Evolutionary conservation across 2,797 vertebrate genomes (phyloP).

Genomic region (Rhincodon typus): DNA sequence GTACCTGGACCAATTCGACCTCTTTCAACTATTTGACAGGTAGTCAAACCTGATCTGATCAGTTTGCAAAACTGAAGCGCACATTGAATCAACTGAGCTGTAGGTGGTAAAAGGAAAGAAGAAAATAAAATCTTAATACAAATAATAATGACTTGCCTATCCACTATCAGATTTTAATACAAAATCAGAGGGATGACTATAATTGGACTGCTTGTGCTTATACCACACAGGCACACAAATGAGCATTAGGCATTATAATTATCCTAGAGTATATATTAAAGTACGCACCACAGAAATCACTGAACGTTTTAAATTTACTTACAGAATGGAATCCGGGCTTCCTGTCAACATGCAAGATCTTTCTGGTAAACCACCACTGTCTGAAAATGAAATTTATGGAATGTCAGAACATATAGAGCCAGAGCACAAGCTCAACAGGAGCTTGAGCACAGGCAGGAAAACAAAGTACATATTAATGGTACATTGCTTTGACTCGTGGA

Average conservation of each 20-base stretch:
- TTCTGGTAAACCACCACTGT: conserved; percentile 94
- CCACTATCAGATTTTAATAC: not conserved
- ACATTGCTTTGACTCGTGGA: not conserved
- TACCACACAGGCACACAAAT: not conserved
- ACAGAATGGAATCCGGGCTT: conserved; percentile 86
- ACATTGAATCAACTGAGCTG: too few species aligned
- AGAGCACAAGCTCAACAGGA: not conserved
- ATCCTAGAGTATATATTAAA: not conserved
- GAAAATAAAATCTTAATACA: not conserved
- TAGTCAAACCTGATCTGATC: too few species aligned
- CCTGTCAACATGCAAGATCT: conserved; percentile 92
- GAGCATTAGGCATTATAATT: not conserved
- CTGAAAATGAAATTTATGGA: conserved; percentile 54
- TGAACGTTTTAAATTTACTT: conserved; percentile 54
- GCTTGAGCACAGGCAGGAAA: conserved; percentile 10
- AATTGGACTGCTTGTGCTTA: not conserved
- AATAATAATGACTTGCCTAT: not conserved
- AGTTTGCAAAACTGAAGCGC: too few species aligned
- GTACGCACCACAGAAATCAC: not conserved
- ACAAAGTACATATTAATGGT: not conserved
- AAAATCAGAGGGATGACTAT: not conserved
- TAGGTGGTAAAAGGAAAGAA: conserved; percentile 38
- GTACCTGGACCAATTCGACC: conserved; percentile 88
- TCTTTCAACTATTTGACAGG: conserved; percentile 85
- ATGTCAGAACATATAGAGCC: not conserved